Evolutionary conservation across 2,797 vertebrate species (phyloP).

Genomic region (Borostomias antarcticus): DNA sequence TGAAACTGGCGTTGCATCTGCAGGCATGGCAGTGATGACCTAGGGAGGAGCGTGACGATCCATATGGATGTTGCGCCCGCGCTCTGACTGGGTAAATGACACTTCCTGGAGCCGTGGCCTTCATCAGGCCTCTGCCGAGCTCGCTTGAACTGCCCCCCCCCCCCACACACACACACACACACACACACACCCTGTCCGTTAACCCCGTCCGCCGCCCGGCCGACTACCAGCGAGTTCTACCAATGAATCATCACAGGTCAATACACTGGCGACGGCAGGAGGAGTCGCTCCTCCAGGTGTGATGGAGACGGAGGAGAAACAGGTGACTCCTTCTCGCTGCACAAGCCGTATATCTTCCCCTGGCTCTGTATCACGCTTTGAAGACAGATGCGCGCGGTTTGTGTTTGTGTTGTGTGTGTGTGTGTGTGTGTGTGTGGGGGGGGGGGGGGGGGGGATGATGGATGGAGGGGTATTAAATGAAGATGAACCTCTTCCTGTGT

Average conservation of each 20-base stretch:
- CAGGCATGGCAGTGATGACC: constrained; percentile 48
- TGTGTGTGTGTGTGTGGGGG: no score
- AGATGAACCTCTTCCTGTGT: constrained; percentile 66
- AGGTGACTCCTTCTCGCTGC: constrained; percentile 55
- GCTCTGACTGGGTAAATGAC: constrained; percentile 55
- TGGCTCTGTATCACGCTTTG: constrained; percentile 52
- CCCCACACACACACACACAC: no score
- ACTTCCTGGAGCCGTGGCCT: constrained; percentile 53
- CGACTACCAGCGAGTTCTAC: constrained; percentile 40
- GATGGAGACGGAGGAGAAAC: constrained; percentile 53
- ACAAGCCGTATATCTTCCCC: constrained; percentile 54
- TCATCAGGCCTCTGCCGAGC: constrained; percentile 35
- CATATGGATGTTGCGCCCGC: constrained; percentile 56
- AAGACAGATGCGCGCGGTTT: constrained; percentile 37
- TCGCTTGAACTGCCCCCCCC: constrained; percentile 41
- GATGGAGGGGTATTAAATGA: constrained; percentile 63
- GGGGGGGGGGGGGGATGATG: constrained; percentile 64
- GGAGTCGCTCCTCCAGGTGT: constrained; percentile 55
- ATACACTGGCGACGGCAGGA: constrained; percentile 62
- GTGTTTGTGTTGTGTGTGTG: constrained; percentile 36
- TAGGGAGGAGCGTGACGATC: constrained; percentile 42
- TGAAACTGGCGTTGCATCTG: constrained; percentile 39
- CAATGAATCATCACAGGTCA: constrained; percentile 66
- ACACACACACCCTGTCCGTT: no score
- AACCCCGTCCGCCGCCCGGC: constrained; percentile 58